phyloP scores from a whole-genome alignment of 2,113 vertebrate species.

The Sarotherodon lohbergeri region DNA sequence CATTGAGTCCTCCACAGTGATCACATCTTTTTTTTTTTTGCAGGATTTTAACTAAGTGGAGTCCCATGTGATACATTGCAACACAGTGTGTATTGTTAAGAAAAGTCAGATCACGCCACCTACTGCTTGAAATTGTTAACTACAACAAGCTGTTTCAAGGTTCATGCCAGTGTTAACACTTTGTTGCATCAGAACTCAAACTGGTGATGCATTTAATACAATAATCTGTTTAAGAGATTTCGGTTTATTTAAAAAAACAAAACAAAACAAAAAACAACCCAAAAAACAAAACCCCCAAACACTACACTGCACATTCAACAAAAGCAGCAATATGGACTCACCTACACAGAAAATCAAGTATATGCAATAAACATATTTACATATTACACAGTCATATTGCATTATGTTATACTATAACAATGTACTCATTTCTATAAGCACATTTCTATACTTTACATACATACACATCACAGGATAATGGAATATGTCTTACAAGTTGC shows the following conservation, averaged over 20 bases:
- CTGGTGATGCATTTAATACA: background rate
- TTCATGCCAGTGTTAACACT: background rate
- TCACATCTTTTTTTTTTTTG: background rate
- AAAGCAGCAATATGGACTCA: background rate
- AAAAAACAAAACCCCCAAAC: background rate
- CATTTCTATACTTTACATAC: background rate
- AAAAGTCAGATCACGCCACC: conserved; percentile 31
- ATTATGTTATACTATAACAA: background rate
- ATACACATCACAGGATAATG: background rate
- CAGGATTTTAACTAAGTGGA: background rate
- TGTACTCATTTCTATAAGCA: background rate
- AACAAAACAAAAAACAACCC: background rate
- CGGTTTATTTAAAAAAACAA: background rate
- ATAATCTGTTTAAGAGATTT: background rate
- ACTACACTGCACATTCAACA: conserved; percentile 4
- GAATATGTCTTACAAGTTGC: background rate
- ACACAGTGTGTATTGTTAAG: background rate
- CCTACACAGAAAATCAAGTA: conserved; percentile 22
- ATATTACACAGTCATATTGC: conserved; percentile 22
- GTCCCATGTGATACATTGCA: background rate
- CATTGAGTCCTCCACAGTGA: background rate
- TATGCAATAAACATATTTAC: conserved; percentile 42
- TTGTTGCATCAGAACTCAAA: conserved; percentile 4
- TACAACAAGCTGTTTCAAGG: conserved; percentile 8
- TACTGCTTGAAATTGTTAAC: background rate